Evolutionary conservation across 92 coral and sea anemone genomes (phyloP), one percentile per base, ranked within the genome.

Genomic region (Phymanthus crucifer): DNA sequence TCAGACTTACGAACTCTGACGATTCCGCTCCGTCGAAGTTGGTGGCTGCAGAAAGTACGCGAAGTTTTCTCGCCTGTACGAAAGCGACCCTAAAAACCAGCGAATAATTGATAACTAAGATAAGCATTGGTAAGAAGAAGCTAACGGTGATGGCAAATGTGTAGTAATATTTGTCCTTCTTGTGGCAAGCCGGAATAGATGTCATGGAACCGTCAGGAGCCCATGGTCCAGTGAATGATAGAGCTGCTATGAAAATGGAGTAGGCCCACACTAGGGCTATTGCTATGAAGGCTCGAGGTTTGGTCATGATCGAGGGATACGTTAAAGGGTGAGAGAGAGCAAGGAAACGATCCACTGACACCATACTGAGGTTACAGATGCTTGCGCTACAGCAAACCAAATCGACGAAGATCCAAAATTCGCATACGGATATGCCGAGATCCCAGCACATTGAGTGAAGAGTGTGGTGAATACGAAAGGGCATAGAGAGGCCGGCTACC

Each of bases 51-150:
- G 83, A 84, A 8, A 92, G 67, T 24, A 87, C 68, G 68, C 87
- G 88, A 13, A 96, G 89, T 75, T 87, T 87, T 33, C 93, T 83
- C 3, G 99, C 99, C 66, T 96, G 99, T 0, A 82, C 83, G 48
- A 96, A 84, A n/a, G 99, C 99, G 18, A 96, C 93, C 29, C 84
- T 87, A 61, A 96, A 96, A 1, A 96, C 99, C 78, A 96, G 40
- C 6, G 99, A 93, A 72, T 96, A 96, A 67, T 94, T 92, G 14
- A 96, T 83, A 16, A 96, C 87, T 9, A 96, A 80, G 24, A 96
- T 85, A 11, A 81, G 83, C 35, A 96, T 82, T 0, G 99, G 99
- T 34, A 96, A 79, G 71, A 93, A 87, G 69, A 96, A 90, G 21
- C 98, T 91, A 16, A 94, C 91, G 23, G 86, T 72, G 23, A 92